Conservation (phyloP, 2,888 invertebrate species). For the Scaptomyza parva region DNA sequence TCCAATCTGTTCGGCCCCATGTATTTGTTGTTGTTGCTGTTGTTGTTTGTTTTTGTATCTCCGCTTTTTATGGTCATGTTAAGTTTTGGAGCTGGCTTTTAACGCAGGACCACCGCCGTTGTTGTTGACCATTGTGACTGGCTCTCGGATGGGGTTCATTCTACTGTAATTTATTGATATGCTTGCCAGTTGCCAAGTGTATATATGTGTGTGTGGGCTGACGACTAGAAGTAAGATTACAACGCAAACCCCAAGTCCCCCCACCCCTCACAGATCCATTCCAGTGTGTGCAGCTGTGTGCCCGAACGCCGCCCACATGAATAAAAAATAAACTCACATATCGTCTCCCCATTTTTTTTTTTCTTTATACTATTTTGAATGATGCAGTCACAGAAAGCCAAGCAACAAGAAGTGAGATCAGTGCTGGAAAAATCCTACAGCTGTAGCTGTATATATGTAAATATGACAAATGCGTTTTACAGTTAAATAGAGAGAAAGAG, state of each 20-base stretch:
- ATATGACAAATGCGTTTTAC: slow-evolving; percentile 19
- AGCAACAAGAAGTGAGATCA: slow-evolving; percentile 52
- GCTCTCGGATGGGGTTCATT: slow-evolving; percentile 63
- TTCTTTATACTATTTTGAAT: slow-evolving; percentile 8
- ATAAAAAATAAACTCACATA: slow-evolving; percentile 27
- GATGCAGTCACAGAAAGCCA: slow-evolving; percentile 16
- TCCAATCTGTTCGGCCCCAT: slow-evolving; percentile 41
- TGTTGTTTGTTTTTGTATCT: slow-evolving; percentile 60
- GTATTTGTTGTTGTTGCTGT: slow-evolving; percentile 16
- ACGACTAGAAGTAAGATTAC: slow-evolving; percentile 61
- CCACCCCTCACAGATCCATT: slow-evolving; percentile 12
- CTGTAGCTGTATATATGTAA: slow-evolving; percentile 18
- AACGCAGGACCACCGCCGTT: slow-evolving; percentile 74
- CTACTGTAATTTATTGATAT: slow-evolving; percentile 78
- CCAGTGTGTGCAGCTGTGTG: slow-evolving; percentile 56
- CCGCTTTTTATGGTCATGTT: slow-evolving; percentile 77
- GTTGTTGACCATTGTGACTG: slow-evolving; percentile 48
- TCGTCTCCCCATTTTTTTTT: slow-evolving; percentile 37
- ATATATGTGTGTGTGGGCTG: slow-evolving; percentile 48
- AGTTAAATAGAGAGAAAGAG: slow-evolving; percentile 20
- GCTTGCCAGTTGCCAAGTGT: slow-evolving; percentile 26
- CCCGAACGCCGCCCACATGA: slow-evolving; percentile 53
- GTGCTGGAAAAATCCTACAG: slow-evolving; percentile 11
- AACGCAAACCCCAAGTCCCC: slow-evolving; percentile 34
- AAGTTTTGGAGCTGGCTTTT: slow-evolving; percentile 79